Base-by-base conservation (phyloP, 2,888 invertebrate genomes). In the Acrobasis suavella region DNA sequence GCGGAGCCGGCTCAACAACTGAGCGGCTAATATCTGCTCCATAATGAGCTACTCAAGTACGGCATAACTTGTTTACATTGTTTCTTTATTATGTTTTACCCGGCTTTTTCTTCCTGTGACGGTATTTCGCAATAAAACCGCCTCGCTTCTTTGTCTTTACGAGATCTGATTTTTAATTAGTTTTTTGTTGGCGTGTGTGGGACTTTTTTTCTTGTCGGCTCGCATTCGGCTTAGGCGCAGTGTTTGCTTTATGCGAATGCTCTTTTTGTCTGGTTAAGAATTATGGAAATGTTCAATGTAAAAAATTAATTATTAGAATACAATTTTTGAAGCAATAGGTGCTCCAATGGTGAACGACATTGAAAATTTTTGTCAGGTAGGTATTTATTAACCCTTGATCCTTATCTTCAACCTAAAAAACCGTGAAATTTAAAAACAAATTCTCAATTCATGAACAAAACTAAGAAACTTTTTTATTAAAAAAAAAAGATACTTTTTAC, bases 11-110 rank as follows among this genome's bases (percentile, higher is more conserved):
- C 67, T 66, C 69, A 67, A 64, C 63, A 54, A 59, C 65, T 76
- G 74, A 67, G 64, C 66, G 69, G 70, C 65, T 61, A 63, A 74
- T 87, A 89, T 90, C 91, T 88, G 85, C 85, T 76, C 72, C 80
- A 83, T 92, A 91, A 92, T 92, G 91, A 92, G 91, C 91, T 84
- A 86, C 92, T 91, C 91, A 90, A 91, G 91, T 90, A 89, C 90
- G 76, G 86, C 83, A 82, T 91, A 91, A 91, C 91, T 90, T 92
- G 92, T 92, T 91, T 92, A 91, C 92, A 91, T 89, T 91, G 91
- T 91, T 83, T 89, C 91, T 91, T 92, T 92, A 92, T 92, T 92
- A 91, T 91, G 91, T 90, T 91, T 91, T 91, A 91, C 89, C 80
- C 86, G 82, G 83, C 82, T 80, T 78, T 86, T 81, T 83, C 80